phyloP scores from a whole-genome alignment of 2,888 invertebrate species.

The Heteromurus nitidus region DNA sequence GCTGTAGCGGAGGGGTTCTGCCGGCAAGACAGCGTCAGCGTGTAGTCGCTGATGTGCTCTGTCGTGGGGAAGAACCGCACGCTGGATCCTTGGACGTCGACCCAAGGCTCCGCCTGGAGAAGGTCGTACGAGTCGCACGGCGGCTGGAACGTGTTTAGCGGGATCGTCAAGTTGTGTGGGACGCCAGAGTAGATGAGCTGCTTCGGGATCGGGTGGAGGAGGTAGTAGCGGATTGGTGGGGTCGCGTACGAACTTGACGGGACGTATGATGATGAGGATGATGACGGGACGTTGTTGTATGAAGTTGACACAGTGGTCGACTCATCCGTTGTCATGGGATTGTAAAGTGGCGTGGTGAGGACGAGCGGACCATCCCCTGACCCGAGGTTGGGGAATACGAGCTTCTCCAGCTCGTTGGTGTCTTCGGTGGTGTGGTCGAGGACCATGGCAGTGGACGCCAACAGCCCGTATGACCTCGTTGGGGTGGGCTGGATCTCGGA shows the following conservation, averaged over 20 bases:
- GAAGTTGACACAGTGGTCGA: too few relatives aligned
- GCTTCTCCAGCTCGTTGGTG: not conserved
- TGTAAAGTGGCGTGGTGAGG: slow-evolving; percentile 14
- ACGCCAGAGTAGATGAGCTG: slow-evolving; percentile 17
- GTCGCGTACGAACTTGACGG: too few relatives aligned
- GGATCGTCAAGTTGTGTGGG: not conserved
- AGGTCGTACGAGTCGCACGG: slow-evolving; percentile 19
- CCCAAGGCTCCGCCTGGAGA: not conserved
- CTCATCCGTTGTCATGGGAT: not conserved
- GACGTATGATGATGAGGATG: not conserved
- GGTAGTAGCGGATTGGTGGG: not conserved
- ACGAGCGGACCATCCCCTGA: slow-evolving; percentile 25
- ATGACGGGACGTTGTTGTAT: too few relatives aligned
- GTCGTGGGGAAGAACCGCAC: slow-evolving; percentile 23
- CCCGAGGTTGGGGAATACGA: not conserved
- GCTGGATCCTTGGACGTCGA: not conserved
- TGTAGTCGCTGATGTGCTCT: slow-evolving; percentile 15
- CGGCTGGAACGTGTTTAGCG: slow-evolving; percentile 34
- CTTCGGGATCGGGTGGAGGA: slow-evolving; percentile 36
- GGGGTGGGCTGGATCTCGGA: not conserved
- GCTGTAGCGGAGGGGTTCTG: not conserved
- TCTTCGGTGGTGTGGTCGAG: not conserved
- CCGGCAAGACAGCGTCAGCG: slow-evolving; percentile 4
- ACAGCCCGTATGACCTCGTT: not conserved
- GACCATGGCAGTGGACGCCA: not conserved